Percentiles rank a stretch among this genome's conserved stretches.
These are phyloP conservation scores for Cotesia vestalis DNA, from an alignment of 1,140 invertebrate species.

Conservation along the genomic window DNA sequence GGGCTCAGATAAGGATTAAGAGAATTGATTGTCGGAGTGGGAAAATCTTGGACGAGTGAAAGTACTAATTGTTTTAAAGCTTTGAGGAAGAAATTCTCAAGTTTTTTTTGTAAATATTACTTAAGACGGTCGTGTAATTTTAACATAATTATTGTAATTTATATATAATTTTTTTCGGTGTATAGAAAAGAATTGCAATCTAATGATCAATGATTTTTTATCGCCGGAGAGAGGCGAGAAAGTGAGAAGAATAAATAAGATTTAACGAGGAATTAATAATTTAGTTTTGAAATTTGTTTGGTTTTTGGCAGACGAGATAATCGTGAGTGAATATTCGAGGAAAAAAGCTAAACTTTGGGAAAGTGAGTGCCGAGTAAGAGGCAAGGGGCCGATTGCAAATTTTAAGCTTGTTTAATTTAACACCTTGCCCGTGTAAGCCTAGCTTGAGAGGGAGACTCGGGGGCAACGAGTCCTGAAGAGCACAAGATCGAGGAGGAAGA, in stretches of 20 bases:
- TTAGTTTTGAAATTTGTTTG: background rate
- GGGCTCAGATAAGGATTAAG: conserved; percentile 30
- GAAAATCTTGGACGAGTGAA: background rate
- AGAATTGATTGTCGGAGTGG: conserved; percentile 13
- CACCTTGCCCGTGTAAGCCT: conserved; percentile 50
- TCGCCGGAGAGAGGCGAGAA: background rate
- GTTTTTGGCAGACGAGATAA: conserved; percentile 29
- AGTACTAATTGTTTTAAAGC: background rate
- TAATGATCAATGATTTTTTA: conserved; percentile 11
- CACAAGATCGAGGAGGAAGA: conserved; percentile 30
- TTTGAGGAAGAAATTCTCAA: background rate
- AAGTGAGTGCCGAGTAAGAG: conserved; percentile 28
- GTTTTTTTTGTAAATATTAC: too few relatives aligned
- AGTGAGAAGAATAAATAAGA: background rate
- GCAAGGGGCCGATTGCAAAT: conserved; percentile 49
- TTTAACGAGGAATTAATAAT: background rate
- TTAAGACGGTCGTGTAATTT: too few relatives aligned
- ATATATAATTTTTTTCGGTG: too few relatives aligned
- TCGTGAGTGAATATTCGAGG: conserved; percentile 38
- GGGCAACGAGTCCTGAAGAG: conserved; percentile 42
- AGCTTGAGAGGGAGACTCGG: conserved; percentile 35
- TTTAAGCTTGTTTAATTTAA: conserved; percentile 64
- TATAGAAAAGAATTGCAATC: too few relatives aligned
- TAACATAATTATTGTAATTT: too few relatives aligned
- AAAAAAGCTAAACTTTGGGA: conserved; percentile 30